A percentile compares a stretch with the other conserved stretches of the same genome.
These are phyloP conservation scores for Isotomurus palustris DNA, from an alignment of 2,888 invertebrate genomes.

Conservation along the genomic window DNA sequence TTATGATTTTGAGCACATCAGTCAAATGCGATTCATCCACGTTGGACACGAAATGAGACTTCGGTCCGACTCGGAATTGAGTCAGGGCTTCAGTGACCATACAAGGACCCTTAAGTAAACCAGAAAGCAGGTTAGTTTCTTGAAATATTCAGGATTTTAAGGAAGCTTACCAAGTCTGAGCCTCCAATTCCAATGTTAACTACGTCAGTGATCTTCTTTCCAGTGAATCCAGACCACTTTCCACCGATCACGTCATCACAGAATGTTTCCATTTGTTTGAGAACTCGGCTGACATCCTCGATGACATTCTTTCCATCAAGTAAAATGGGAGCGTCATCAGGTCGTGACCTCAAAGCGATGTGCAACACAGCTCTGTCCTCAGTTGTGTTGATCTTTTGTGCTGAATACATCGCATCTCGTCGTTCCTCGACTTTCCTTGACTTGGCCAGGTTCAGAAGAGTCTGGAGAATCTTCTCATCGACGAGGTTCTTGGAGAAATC, in stretches of 20 bases:
- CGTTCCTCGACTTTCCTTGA: constrained; percentile 77
- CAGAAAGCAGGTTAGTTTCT: not conserved
- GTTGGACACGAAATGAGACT: constrained; percentile 94
- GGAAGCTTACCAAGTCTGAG: constrained; percentile 74
- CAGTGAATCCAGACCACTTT: constrained; percentile 71
- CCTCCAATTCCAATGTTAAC: constrained; percentile 90
- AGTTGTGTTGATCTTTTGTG: constrained; percentile 96
- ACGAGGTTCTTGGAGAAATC: constrained; percentile 97
- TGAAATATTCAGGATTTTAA: not conserved
- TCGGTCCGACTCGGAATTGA: constrained; percentile 79
- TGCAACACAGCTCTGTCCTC: constrained; percentile 95
- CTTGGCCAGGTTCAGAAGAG: constrained; percentile 65
- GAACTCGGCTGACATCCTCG: constrained; percentile 84
- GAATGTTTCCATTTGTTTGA: constrained; percentile 93
- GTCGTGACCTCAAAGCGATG: constrained; percentile 82
- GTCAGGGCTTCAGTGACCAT: constrained; percentile 99
- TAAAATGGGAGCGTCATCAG: constrained; percentile 65
- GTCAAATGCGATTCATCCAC: constrained; percentile 98
- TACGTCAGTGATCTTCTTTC: constrained; percentile 74
- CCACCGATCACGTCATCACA: constrained; percentile 62
- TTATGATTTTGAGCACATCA: constrained; percentile 80
- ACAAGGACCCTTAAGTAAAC: constrained; percentile 68
- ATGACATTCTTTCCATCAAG: constrained; percentile 87
- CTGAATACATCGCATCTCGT: constrained; percentile 84
- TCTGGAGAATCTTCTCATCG: constrained; percentile 66